Conservation (phyloP, 2,888 invertebrate species). For the Epinotia bilunana region DNA sequence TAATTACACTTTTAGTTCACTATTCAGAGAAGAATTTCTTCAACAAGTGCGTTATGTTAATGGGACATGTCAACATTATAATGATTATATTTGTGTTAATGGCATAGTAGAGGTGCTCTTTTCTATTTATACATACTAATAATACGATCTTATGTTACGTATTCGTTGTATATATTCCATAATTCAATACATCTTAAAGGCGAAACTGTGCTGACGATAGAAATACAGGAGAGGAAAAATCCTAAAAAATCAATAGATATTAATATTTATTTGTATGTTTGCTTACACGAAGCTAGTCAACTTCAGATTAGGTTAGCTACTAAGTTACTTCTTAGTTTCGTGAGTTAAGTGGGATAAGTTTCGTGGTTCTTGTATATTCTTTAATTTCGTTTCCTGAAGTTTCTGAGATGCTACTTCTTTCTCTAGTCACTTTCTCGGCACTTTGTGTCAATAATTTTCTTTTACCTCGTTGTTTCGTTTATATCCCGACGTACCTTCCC, state of each 20-base stretch:
- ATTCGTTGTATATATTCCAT: too few species aligned
- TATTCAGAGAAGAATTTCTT: background rate
- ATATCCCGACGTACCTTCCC: conserved; percentile 9
- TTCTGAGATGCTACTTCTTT: conserved; percentile 59
- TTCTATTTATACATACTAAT: background rate
- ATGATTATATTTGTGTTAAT: background rate
- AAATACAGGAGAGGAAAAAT: conserved; percentile 46
- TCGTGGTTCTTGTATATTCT: conserved; percentile 61
- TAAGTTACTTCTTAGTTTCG: conserved; percentile 64
- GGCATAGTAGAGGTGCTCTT: background rate
- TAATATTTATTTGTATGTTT: conserved; percentile 65
- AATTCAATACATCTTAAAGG: background rate
- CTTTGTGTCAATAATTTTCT: conserved; percentile 57
- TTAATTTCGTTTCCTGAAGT: conserved; percentile 66
- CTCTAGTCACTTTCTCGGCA: conserved; percentile 74
- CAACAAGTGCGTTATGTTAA: too few species aligned
- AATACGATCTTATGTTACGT: background rate
- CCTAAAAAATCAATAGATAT: conserved; percentile 67
- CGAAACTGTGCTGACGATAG: conserved; percentile 6
- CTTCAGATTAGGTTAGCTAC: conserved; percentile 70
- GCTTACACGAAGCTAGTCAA: conserved; percentile 77
- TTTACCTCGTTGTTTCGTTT: conserved; percentile 49
- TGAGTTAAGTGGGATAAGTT: conserved; percentile 62
- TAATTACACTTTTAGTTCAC: background rate
- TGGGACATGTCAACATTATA: background rate